Base-by-base conservation (phyloP, 2,797 vertebrate species). In the Octomys mimax region DNA sequence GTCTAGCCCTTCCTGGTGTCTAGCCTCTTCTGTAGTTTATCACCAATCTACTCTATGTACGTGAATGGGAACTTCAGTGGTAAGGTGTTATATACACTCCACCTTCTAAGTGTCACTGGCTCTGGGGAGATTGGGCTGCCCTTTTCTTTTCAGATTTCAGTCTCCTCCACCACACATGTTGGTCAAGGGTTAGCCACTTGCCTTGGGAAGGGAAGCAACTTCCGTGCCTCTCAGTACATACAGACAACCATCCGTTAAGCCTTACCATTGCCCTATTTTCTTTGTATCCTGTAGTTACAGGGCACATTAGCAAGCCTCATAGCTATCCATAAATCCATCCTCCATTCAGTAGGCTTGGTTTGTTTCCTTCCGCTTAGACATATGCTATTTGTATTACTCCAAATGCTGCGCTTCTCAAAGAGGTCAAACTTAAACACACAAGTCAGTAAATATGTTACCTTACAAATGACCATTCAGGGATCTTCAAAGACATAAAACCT, bases 41-140 rank as follows among this genome's bases (percentile, higher is more conserved):
- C 52, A 12, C 11, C 26, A 22, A 1, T 28, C 19, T 49, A 33
- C 13, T 73, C 33, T 14, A 0, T 2, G 11, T 18, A 12, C 6
- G 52, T 18, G 16, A 61, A 2, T 4, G 13, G 16, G 54, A n/a
- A 2, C 1, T 42, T 14, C 16, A 4, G 6, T 31, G 36, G 22
- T 33, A 13, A 70, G 7, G 26, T 6, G 3, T 16, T 54, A 52
- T 5, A 12, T 18, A 21, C 14, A 3, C 24, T 3, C 24, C 68
- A 94, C 68, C 49, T 80, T 49, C 31, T 57, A 57, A 11, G 14
- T 28, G 19, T 21, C 1, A 1, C 0, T 70, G 42, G 5, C 8
- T 14, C 4, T 21, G 28, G 1, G 39, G 39, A 57, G 3, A 66
- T 14, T 36, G n/a, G 6, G 12, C 14, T n/a, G 2, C 8, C 28